These are phyloP conservation scores for Drosophila eohydei DNA, from an alignment of 2,888 invertebrate genomes.

Conservation along the genomic window DNA sequence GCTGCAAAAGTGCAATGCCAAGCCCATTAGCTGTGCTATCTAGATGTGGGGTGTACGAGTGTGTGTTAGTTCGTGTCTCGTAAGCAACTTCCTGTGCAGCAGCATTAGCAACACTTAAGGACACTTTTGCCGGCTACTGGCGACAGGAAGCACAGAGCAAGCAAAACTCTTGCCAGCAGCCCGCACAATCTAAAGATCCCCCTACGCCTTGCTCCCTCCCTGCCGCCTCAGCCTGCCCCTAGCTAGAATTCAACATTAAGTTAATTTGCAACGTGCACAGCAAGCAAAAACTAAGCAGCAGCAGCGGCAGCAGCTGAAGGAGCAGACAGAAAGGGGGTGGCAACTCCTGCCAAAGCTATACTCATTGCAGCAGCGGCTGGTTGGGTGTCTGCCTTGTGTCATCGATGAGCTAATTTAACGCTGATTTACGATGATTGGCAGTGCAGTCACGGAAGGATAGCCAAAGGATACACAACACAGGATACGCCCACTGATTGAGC, in stretches of 20 bases:
- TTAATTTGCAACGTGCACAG: slow-evolving; percentile 75
- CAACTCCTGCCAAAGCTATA: slow-evolving; percentile 1
- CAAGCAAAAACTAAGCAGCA: slow-evolving; percentile 53
- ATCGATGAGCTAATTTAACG: slow-evolving; percentile 71
- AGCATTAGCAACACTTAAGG: slow-evolving; percentile 79
- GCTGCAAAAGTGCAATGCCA: slow-evolving; percentile 72
- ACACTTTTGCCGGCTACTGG: slow-evolving; percentile 68
- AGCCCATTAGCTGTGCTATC: slow-evolving; percentile 58
- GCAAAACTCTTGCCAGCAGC: slow-evolving; percentile 62
- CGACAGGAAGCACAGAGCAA: slow-evolving; percentile 60
- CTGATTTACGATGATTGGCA: slow-evolving; percentile 72
- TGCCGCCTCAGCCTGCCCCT: not conserved
- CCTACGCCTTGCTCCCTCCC: not conserved
- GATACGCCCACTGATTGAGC: slow-evolving; percentile 55
- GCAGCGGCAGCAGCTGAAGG: not conserved
- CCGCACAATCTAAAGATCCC: slow-evolving; percentile 20
- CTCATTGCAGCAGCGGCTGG: not conserved
- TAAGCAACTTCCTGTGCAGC: slow-evolving; percentile 76
- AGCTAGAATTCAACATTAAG: slow-evolving; percentile 68
- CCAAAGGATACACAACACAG: slow-evolving; percentile 7
- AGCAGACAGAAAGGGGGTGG: not conserved
- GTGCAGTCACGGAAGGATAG: slow-evolving; percentile 64
- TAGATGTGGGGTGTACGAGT: slow-evolving; percentile 23
- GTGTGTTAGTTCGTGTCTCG: slow-evolving; percentile 59
- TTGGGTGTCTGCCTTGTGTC: slow-evolving; percentile 21